Base-by-base conservation (phyloP, 2,888 invertebrate species). In the Amorpha juglandis region DNA sequence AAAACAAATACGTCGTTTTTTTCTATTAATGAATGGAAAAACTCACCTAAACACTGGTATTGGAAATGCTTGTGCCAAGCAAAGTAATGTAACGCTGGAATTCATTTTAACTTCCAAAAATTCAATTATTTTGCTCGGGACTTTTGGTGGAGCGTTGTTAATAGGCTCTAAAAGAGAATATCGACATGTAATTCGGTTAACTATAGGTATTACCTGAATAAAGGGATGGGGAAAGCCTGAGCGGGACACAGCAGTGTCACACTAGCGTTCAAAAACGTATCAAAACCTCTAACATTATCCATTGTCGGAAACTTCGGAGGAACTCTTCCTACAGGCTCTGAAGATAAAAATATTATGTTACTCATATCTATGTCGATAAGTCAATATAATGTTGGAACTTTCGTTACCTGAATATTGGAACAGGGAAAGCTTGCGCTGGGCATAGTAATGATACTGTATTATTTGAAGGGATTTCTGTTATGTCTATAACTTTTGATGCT, bases 251-350 rank as follows among this genome's bases (percentile, higher is more conserved):
- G 87, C 78, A 96, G 86, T 85, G 94, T 95, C 84, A 94, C 91
- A 89, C 93, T 95, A 92, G 91, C 92, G 79, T 89, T 94, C 83
- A 91, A 77, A 73, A 81, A 75, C 71, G 91, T 86, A 83, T 86
- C 90, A 82, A 94, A 94, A 72, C 94, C 93, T 86, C 93, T 94
- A 87, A 92, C 90, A 79, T 94, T 95, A 92, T 96, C 96, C 92
- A 95, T 89, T 64, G 96, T 94, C 68, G 96, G 96, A 86, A 97
- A 96, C 94, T 96, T 96, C 74, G 96, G 96, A 72, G 94, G 89
- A 67, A 95, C 94, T 87, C 94, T 92, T 82, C 95, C 94, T 82
- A 95, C 94, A 19, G 95, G 94, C 78, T 95, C 94, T 95, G 87
- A 74, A 88, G 78, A 86, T 75, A 79, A 79, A 79, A 68, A 78